Conservation (phyloP, 2,113 vertebrate species). For the Colistium nudipinnis region DNA sequence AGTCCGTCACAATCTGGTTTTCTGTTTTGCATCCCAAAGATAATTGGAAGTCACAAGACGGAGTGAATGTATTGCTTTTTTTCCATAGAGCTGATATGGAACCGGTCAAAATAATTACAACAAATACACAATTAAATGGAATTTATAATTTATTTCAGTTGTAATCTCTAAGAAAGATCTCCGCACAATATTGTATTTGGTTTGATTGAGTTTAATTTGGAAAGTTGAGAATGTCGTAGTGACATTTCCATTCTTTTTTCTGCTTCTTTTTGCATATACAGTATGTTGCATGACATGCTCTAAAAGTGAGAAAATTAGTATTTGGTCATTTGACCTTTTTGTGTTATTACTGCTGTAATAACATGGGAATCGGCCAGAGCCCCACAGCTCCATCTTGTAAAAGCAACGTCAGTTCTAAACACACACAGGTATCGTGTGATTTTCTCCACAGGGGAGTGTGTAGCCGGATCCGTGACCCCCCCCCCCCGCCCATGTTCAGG, state of each 20-base stretch:
- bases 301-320: not conserved
- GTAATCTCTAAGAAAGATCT: too few relatives aligned
- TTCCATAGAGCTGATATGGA: not conserved
- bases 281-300: not conserved
- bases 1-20: not conserved
- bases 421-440: slow-evolving; percentile 10
- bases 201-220: slow-evolving; percentile 1
- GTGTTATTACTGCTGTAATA: not conserved
- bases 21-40: not conserved
- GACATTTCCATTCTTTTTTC: not conserved
- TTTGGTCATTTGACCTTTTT: not conserved
- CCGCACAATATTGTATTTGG: too few relatives aligned
- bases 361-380: not conserved
- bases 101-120: not conserved
- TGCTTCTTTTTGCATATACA: not conserved
- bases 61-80: not conserved
- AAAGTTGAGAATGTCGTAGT: not conserved
- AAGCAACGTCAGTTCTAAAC: not conserved
- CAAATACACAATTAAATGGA: too few relatives aligned
- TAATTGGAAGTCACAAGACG: not conserved
- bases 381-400: not conserved
- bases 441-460: not conserved
- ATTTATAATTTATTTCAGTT: too few relatives aligned
- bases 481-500: too few relatives aligned
- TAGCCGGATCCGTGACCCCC: slow-evolving; percentile 1